phyloP scores from a whole-genome alignment of 2,113 vertebrate species.

The Danio rerio region DNA sequence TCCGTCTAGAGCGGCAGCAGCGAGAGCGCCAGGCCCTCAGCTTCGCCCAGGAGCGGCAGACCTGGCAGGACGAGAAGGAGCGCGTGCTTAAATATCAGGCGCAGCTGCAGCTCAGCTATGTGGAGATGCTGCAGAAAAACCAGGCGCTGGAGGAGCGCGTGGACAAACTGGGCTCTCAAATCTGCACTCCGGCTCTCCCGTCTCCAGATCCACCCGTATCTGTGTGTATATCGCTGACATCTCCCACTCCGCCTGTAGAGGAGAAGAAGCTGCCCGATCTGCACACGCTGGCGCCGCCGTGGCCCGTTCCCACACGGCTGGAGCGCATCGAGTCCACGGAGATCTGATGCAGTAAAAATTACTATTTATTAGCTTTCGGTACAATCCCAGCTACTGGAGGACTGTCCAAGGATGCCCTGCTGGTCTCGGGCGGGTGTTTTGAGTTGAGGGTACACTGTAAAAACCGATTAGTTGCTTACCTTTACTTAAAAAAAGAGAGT shows the following conservation, averaged over 20 bases:
- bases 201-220: constrained; percentile 20
- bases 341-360: constrained; percentile 75
- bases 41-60: constrained; percentile 85
- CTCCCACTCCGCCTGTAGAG: constrained; percentile 62
- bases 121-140: constrained; percentile 92
- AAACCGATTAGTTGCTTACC: no score
- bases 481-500: no score
- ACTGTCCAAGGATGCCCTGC: constrained; percentile 63
- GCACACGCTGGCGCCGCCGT: constrained; percentile 78
- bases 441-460: constrained; percentile 48
- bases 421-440: constrained; percentile 44
- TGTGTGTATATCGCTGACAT: constrained; percentile 42
- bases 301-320: constrained; percentile 74
- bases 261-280: constrained; percentile 78
- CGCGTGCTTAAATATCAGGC: constrained; percentile 90
- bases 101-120: constrained; percentile 88
- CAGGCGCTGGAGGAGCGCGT: constrained; percentile 86
- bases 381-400: constrained; percentile 48
- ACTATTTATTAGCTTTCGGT: constrained; percentile 44
- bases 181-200: constrained; percentile 54
- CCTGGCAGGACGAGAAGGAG: constrained; percentile 89
- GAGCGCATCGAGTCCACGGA: constrained; percentile 89
- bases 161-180: constrained; percentile 74
- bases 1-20: constrained; percentile 83
- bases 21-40: constrained; percentile 83